Percentiles rank a stretch among this genome's conserved stretches.
Conservation (phyloP, 2,888 invertebrate species). For the Parnassius smintheus region DNA sequence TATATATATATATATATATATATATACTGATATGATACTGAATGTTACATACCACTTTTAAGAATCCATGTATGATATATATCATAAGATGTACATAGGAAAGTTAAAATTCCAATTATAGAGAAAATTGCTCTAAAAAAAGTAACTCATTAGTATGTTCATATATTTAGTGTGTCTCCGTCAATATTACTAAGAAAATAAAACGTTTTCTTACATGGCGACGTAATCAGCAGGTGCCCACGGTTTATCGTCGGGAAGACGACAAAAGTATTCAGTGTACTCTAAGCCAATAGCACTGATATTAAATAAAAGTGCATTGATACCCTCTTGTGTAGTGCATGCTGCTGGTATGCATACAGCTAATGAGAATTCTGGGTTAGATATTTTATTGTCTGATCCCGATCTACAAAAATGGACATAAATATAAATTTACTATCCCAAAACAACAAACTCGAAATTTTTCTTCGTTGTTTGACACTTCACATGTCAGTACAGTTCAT, state of each 20-base stretch:
- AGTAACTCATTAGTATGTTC: not conserved
- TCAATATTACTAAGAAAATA: not conserved
- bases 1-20: no score
- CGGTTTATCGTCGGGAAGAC: constrained; percentile 57
- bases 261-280: constrained; percentile 48
- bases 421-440: not conserved
- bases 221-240: constrained; percentile 51
- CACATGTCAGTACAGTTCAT: no score
- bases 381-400: constrained; percentile 24
- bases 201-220: constrained; percentile 45
- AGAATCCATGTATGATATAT: constrained; percentile 11
- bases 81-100: constrained; percentile 13
- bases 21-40: no score
- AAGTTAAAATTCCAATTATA: constrained; percentile 15
- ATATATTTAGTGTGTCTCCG: no score
- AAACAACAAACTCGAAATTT: no score
- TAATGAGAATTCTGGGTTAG: constrained; percentile 32
- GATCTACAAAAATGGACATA: constrained; percentile 37
- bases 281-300: constrained; percentile 34
- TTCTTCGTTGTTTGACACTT: no score
- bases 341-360: constrained; percentile 45
- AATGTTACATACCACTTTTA: constrained; percentile 12
- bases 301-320: constrained; percentile 35
- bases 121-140: constrained; percentile 21
- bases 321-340: constrained; percentile 39